Percentiles rank a stretch among this genome's conserved stretches.
These are phyloP conservation scores for Rhinogobius similis DNA, from an alignment of 2,113 vertebrate species.

Conservation along the genomic window DNA sequence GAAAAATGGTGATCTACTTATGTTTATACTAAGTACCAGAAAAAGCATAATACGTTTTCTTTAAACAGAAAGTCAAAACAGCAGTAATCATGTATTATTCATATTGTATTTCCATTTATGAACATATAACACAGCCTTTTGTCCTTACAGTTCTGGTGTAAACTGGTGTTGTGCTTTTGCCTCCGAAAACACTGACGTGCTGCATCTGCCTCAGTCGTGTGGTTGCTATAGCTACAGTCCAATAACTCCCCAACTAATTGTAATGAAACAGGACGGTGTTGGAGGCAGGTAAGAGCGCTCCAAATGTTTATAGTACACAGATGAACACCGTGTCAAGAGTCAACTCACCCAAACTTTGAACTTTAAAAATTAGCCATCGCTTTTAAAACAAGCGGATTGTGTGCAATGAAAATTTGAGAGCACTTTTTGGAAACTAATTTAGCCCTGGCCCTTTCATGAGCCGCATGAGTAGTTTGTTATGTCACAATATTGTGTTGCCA, in stretches of 20 bases:
- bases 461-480: constrained; percentile 7
- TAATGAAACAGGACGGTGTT: constrained; percentile 17
- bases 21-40: no score
- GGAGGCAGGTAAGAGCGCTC: constrained; percentile 25
- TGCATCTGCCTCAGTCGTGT: constrained; percentile 60
- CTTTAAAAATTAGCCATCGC: constrained; percentile 19
- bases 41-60: no score
- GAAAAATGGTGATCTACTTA: no score
- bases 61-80: no score
- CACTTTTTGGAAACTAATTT: constrained; percentile 3
- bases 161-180: constrained; percentile 23
- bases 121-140: background rate
- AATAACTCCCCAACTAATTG: constrained; percentile 46
- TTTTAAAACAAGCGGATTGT: background rate
- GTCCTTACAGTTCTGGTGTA: background rate
- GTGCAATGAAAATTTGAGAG: background rate
- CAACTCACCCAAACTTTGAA: background rate
- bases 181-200: constrained; percentile 37
- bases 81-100: no score
- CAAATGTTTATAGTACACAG: constrained; percentile 31
- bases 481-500: constrained; percentile 5
- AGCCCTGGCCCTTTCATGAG: background rate
- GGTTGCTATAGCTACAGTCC: constrained; percentile 70
- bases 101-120: no score
- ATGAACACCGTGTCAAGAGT: constrained; percentile 18